These are phyloP conservation scores for Agonopterix subpropinquella DNA, from an alignment of 2,888 invertebrate species.

Conservation along the genomic window DNA sequence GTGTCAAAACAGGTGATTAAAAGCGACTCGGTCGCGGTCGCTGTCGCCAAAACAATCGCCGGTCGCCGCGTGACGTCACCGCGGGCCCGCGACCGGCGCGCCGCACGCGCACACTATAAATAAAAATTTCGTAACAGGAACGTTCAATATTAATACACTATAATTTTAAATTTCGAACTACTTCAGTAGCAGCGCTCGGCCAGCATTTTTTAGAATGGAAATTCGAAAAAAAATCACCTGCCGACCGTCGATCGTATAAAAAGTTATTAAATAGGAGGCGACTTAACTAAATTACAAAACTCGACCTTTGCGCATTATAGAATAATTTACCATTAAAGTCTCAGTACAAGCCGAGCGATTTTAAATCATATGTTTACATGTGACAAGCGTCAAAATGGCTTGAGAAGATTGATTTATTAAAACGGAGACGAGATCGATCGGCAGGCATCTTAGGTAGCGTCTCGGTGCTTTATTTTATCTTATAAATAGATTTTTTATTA, in stretches of 20 bases:
- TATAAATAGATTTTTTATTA: constrained; percentile 75
- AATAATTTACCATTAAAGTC: constrained; percentile 62
- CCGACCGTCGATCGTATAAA: constrained; percentile 46
- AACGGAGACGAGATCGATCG: constrained; percentile 63
- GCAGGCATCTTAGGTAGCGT: constrained; percentile 69
- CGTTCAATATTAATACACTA: constrained; percentile 63
- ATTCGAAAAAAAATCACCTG: constrained; percentile 56
- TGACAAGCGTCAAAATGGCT: constrained; percentile 70
- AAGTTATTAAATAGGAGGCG: constrained; percentile 73
- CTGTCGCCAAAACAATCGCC: constrained; percentile 20
- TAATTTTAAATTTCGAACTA: constrained; percentile 68
- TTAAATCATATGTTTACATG: constrained; percentile 48
- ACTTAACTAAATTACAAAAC: constrained; percentile 73
- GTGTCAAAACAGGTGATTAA: constrained; percentile 40
- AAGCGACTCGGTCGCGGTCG: constrained; percentile 15
- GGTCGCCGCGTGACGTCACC: constrained; percentile 5
- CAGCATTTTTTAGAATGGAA: constrained; percentile 43
- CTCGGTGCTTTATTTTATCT: constrained; percentile 70
- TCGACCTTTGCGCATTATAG: constrained; percentile 68
- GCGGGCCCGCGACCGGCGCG: constrained; percentile 15
- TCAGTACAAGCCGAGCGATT: constrained; percentile 35
- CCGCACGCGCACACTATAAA: constrained; percentile 58
- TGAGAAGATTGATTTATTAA: constrained; percentile 57
- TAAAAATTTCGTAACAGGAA: constrained; percentile 53
- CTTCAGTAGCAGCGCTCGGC: constrained; percentile 62